Base-by-base conservation (phyloP, 2,797 vertebrate species). In the Pseudomugil tenellus region DNA sequence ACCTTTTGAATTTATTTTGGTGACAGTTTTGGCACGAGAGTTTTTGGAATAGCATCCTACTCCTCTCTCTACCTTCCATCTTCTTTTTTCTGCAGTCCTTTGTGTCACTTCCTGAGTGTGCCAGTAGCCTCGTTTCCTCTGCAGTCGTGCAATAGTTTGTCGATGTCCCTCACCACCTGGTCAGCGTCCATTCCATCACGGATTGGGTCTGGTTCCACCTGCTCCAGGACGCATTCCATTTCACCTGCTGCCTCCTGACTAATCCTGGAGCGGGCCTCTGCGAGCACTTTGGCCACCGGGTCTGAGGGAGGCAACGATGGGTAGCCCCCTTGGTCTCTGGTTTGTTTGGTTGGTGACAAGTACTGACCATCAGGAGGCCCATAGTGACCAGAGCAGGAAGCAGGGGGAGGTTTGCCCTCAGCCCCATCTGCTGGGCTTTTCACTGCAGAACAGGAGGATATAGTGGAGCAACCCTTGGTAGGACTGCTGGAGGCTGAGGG, bases 71-170 rank as follows among this genome's bases (percentile, higher is more conserved):
- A 52, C 41, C 63, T 52, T 67, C 62, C 21, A 14, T 39, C 41
- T 64, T 73, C 21, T 63, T 67, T 72, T 63, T 56, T 32, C 55
- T 35, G 28, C 34, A 53, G 72, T 81, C 70, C 26, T 57, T 21
- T 39, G 69, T 84, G 90, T 98, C 92, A 99, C 93, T 99, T 99
- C 92, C 97, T 96, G 93, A 99, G 90, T 16, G 90, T 92, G 79
- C 95, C 92, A 48, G 95, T 92, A 83, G 96, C 93, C 91, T 99
- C 97, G 10, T 87, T 97, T 88, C 96, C 96, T 88, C 97, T 94
- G 93, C 97, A 99, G 95, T 99, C 98, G 92, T 98, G 97, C 91
- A 99, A 95, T 79, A 99, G 96, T 93, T 99, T 98, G 92, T 99
- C 97, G 84, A 99, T 99, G 95, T 99, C 98, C 90, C 97, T 95